Base-by-base conservation (phyloP, 2,113 vertebrate genomes). In the Shinisaurus crocodilurus region DNA sequence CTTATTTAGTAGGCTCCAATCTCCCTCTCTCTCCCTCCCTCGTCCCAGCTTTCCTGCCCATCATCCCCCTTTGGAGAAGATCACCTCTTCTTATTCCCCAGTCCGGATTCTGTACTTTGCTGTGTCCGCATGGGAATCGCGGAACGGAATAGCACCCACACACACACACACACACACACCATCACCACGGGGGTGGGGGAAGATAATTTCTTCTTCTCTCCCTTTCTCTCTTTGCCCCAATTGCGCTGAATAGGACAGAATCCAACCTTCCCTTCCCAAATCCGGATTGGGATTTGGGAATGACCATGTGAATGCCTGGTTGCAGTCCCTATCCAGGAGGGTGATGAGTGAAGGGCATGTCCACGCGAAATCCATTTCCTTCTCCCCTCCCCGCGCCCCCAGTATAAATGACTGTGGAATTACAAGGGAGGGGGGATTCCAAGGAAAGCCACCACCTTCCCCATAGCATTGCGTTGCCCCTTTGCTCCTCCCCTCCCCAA, bases 41-140 rank as follows among this genome's bases (percentile, higher is more conserved):
- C 74, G 34, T 29, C 34, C 40, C 76, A 23, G 43, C 6, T 60
- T 32, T 16, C 60, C 43, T 74, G 10, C 48, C 85, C 50, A 29
- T 8, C n/a, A 34, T n/a, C 32, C 34, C 72, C 54, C 80, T 70
- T 37, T 29, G 85, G 70, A 86, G 48, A 74, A 20, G n/a, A 72
- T 6, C 6, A 15, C 57, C 5, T 1, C 13, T n/a, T 84, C 86
- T 72, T 89, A 86, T 84, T 85, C 89, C 85, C 92, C 93, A 86
- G 89, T 92, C 80, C 57, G 93, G 90, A 86, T 91, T 70, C 95
- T 94, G 88, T 92, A 34, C 8, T 54, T 54, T n/a, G n/a, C 92
- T 92, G 92, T 75, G 83, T 74, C 88, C 94, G 92, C 89, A 88
- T 93, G 72, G 1, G 37, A 72, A n/a, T 15, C 4, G 81, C 29